Base-by-base conservation (phyloP, 2,888 invertebrate genomes). In the Incurvaria masculella region DNA sequence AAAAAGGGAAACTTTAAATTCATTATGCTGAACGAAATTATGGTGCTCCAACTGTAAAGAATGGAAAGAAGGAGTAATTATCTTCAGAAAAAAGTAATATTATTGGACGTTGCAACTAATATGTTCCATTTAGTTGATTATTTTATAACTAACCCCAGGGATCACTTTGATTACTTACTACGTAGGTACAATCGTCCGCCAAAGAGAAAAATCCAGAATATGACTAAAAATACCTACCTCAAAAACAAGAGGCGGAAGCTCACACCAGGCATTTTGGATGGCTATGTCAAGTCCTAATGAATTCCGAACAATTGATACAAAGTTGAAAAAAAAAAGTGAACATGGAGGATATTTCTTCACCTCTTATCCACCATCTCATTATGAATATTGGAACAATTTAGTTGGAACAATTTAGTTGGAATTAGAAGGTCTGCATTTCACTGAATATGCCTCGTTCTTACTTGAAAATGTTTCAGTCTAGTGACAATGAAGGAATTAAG, bases 241-340 rank as follows among this genome's bases (percentile, higher is more conserved):
- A 58, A 57, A 58, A 58, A 58, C 51, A 53, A 56, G 48, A 56
- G 44, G 49, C 46, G 52, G 54, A 53, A 58, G 58, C 53, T 52
- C 56, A 46, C 59, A 52, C 46, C 51, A 52, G 52, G 51, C 17
- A 47, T 59, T 58, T 56, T 57, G 45, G 42, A 51, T 48, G 33
- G 26, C 18, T 17, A 42, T 20, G 20, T 42, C 8, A 4, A 20
- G 42, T 16, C 40, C n/a, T 40, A 40, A 17, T 56, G 48, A 54
- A 52, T 53, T 57, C 51, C 46, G 53, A 56, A 51, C 51, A 56
- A 53, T 46, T 55, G 49, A 47, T 44, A 49, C 49, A 49, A 51
- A n/a, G 50, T 18, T 52, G 50, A 47, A 52, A 53, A 53, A 42
- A 50, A 48, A n/a, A n/a, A n/a, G n/a, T n/a, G n/a, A n/a, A n/a